Conservation (phyloP, 2,113 vertebrate species). For the Sula dactylatra region DNA sequence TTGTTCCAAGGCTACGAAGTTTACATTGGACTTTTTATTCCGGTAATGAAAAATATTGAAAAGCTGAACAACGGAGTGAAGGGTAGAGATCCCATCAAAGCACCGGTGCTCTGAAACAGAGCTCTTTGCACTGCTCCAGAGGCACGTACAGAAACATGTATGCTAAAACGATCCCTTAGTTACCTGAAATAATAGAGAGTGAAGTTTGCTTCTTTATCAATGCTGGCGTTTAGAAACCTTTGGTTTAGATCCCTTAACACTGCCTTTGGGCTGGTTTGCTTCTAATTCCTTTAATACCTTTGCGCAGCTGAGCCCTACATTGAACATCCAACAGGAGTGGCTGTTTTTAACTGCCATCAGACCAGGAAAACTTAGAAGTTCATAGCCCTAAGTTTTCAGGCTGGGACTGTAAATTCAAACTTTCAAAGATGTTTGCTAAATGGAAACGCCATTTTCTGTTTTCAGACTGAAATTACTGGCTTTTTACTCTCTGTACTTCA, state of each 20-base stretch:
- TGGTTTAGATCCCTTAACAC: not conserved
- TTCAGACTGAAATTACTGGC: no score
- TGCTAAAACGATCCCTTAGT: rapidly evolving
- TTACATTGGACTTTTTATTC: not conserved
- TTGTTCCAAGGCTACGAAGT: not conserved
- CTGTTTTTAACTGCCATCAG: not conserved
- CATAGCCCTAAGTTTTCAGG: not conserved
- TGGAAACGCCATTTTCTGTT: not conserved
- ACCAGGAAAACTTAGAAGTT: not conserved
- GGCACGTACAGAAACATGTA: rapidly evolving
- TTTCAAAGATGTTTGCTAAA: not conserved
- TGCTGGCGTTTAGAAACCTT: not conserved
- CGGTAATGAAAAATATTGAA: not conserved
- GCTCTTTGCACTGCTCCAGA: not conserved
- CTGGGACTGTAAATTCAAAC: not conserved
- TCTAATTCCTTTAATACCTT: no score
- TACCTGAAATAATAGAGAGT: not conserved
- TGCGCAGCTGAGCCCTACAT: rapidly evolving
- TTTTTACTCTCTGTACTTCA: not conserved
- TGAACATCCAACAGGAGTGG: rapidly evolving
- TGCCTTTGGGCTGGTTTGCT: not conserved
- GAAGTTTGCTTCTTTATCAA: not conserved
- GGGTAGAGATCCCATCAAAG: not conserved
- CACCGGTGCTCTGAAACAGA: rapidly evolving
- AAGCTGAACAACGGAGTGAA: no score